A percentile compares a stretch with the other conserved stretches of the same genome.
These are phyloP conservation scores for Aphelocoma californica DNA, from an alignment of 2,797 vertebrate genomes.

Conservation along the genomic window DNA sequence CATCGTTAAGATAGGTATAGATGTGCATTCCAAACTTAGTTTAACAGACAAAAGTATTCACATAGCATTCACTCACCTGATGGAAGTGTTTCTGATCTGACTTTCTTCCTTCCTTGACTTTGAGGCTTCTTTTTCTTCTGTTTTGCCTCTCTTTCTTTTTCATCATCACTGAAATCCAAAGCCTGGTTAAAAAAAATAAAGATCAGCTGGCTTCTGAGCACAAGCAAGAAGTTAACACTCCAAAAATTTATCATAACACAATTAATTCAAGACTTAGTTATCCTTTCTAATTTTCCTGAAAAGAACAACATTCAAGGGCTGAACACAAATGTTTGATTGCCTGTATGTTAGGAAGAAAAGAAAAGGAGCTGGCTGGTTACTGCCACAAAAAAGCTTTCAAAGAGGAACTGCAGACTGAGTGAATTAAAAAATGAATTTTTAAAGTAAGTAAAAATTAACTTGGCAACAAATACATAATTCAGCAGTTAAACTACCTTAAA, in stretches of 20 bases:
- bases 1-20: neutral
- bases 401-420: neutral
- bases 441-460: neutral
- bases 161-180: slow-evolving; percentile 93
- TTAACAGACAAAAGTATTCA: neutral
- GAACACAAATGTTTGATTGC: neutral
- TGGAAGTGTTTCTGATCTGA: slow-evolving; percentile 48
- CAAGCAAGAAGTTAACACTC: neutral
- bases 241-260: neutral
- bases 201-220: neutral
- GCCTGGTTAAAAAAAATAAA: slow-evolving; percentile 67
- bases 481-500: neutral
- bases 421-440: neutral
- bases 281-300: neutral
- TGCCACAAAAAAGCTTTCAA: neutral
- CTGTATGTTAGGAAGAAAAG: neutral
- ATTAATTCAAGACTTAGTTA: neutral
- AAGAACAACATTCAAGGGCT: neutral
- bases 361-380: neutral
- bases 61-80: slow-evolving; percentile 55
- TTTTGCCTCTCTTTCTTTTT: slow-evolving; percentile 85
- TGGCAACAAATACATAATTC: neutral
- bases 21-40: neutral
- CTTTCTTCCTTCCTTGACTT: slow-evolving; percentile 74
- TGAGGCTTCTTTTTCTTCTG: slow-evolving; percentile 75